Evolutionary conservation across 2,888 invertebrate genomes (phyloP), one percentile per base, ranked within the genome.

Genomic region (Bembecia ichneumoniformis): DNA sequence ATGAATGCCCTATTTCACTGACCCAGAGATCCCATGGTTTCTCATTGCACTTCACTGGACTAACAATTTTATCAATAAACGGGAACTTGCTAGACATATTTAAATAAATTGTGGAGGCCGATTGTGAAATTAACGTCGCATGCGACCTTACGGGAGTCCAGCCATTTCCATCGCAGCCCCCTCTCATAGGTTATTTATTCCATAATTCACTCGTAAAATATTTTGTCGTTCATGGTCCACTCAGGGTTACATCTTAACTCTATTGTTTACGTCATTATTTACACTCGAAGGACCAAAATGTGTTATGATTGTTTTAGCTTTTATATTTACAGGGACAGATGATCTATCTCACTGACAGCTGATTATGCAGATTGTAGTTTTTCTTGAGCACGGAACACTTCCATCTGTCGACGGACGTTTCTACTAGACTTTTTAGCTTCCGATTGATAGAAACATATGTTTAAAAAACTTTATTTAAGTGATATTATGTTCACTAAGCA

Each of bases 361-460:
- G 87, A 87, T 87, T 87, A 87, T 87, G 87, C 83, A 84, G 86
- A 87, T 82, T 82, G 84, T 79, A 81, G 86, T 83, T 87, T 86
- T 87, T 82, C 82, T 81, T 68, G 71, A 76, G 72, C 77, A 80
- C 81, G 77, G 72, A 77, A 73, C 80, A 81, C 82, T 80, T 84
- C 77, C 80, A 84, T 82, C 68, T 73, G 80, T 72, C 71, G 71
- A 69, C 64, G 69, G 68, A 69, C 63, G 68, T 74, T 76, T 72
- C 71, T 59, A 72, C 66, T 71, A 62, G 64, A 62, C 68, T 77
- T 68, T 58, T 68, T 52, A 55, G 56, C 63, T 65, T 58, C 63
- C 63, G 58, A 67, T 68, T 72, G 60, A 66, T 68, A 66, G 58
- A 72, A 77, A 73, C 62, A 63, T 66, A 54, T 67, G 57, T 67